phyloP scores from a whole-genome alignment of 2,888 invertebrate species.

The Drosophila algonquin region DNA sequence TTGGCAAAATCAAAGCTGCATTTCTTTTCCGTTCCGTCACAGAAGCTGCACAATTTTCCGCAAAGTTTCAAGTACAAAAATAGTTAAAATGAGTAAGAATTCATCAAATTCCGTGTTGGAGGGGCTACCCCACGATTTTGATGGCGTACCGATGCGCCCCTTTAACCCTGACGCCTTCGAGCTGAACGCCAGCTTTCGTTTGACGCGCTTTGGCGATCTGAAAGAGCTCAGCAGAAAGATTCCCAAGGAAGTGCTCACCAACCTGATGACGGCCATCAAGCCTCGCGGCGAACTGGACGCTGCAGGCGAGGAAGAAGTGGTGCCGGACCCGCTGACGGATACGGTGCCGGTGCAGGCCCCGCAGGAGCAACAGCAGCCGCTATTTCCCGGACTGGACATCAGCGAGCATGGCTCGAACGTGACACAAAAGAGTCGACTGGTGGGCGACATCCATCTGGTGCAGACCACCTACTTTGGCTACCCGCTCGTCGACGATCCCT shows the following conservation, averaged over 20 bases:
- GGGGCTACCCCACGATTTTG: neutral
- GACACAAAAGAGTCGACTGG: conserved; percentile 88
- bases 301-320: conserved; percentile 69
- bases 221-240: conserved; percentile 98
- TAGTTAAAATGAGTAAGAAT: neutral
- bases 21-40: neutral
- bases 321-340: conserved; percentile 88
- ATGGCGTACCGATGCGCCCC: conserved; percentile 84
- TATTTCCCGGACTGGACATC: conserved; percentile 93
- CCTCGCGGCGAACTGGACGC: neutral
- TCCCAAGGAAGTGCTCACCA: conserved; percentile 94
- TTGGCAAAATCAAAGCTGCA: neutral
- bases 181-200: conserved; percentile 94
- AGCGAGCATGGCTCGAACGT: conserved; percentile 95
- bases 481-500: conserved; percentile 83
- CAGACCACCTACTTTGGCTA: conserved; percentile 98
- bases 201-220: conserved; percentile 96
- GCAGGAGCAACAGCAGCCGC: conserved; percentile 95
- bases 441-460: conserved; percentile 92
- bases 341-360: conserved; percentile 90
- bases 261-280: conserved; percentile 87
- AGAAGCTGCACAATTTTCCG: neutral
- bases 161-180: conserved; percentile 95
- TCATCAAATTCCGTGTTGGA: accelerated
- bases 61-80: neutral